Conservation (phyloP, 2,888 invertebrate species). For the Tetragnatha montana region DNA sequence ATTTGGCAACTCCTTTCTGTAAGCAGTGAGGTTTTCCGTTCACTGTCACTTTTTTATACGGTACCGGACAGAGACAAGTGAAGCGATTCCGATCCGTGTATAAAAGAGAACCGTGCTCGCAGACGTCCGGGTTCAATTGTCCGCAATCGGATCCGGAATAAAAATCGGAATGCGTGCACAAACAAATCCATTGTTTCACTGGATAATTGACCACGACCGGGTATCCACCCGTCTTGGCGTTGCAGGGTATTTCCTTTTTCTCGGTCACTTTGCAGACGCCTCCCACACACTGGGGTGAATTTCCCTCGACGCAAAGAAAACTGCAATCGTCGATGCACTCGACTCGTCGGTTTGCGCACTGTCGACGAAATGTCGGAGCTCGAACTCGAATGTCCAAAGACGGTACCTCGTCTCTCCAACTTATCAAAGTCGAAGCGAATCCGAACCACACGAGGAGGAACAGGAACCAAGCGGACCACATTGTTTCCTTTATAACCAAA, state of each 20-base stretch:
- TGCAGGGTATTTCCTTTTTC: background rate
- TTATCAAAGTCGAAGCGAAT: background rate
- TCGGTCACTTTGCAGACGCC: background rate
- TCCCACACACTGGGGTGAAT: background rate
- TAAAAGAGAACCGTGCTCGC: constrained; percentile 16
- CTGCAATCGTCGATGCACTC: constrained; percentile 18
- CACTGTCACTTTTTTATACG: background rate
- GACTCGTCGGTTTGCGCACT: background rate
- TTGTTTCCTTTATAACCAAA: background rate
- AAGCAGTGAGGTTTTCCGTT: constrained; percentile 29
- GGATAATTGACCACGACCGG: background rate
- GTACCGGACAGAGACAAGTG: background rate
- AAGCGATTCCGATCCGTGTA: background rate
- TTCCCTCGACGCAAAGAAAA: constrained; percentile 6
- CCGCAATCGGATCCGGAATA: background rate
- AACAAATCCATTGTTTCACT: background rate
- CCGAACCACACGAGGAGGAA: constrained; percentile 17
- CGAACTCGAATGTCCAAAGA: background rate
- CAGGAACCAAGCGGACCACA: constrained; percentile 11
- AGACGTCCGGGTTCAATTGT: constrained; percentile 1
- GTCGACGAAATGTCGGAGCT: background rate
- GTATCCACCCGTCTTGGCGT: background rate
- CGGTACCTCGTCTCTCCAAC: background rate
- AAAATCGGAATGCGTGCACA: constrained; percentile 6
- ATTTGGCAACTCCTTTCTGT: background rate